A percentile compares a stretch with the other conserved stretches of the same genome.
These are phyloP conservation scores for Paralichthys olivaceus DNA, from an alignment of 2,113 vertebrate genomes.

Conservation along the genomic window DNA sequence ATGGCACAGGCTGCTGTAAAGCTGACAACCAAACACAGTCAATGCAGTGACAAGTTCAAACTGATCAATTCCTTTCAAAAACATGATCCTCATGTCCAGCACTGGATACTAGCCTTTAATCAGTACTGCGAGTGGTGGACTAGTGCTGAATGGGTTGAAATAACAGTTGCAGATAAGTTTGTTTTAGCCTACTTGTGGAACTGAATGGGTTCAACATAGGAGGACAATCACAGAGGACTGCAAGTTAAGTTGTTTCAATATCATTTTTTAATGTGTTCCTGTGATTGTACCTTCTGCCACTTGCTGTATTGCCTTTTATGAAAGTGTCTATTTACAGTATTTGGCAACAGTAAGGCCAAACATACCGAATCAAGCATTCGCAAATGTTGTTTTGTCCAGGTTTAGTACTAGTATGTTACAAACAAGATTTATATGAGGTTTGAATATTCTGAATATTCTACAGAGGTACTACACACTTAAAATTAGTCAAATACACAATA, in stretches of 20 bases:
- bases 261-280: background rate
- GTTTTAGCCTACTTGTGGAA: constrained; percentile 55
- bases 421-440: constrained; percentile 29
- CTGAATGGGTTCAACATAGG: constrained; percentile 33
- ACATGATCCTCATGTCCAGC: background rate
- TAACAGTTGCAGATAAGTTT: background rate
- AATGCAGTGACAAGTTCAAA: constrained; percentile 13
- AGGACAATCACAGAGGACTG: constrained; percentile 63
- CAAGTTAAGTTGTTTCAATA: constrained; percentile 19
- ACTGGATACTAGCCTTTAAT: constrained; percentile 17
- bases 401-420: constrained; percentile 8
- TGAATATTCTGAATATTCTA: constrained; percentile 27
- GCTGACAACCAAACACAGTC: constrained; percentile 29
- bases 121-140: constrained; percentile 5
- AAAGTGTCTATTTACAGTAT: constrained; percentile 32
- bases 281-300: background rate
- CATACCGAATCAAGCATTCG: constrained; percentile 49
- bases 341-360: constrained; percentile 48
- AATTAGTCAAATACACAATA: constrained; percentile 34
- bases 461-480: constrained; percentile 17
- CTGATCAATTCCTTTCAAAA: constrained; percentile 27
- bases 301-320: constrained; percentile 40
- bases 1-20: constrained; percentile 27
- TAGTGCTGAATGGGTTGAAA: constrained; percentile 24
- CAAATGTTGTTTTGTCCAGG: constrained; percentile 28